Conservation (phyloP, 2,888 invertebrate genomes). For the Halocaridina rubra region DNA sequence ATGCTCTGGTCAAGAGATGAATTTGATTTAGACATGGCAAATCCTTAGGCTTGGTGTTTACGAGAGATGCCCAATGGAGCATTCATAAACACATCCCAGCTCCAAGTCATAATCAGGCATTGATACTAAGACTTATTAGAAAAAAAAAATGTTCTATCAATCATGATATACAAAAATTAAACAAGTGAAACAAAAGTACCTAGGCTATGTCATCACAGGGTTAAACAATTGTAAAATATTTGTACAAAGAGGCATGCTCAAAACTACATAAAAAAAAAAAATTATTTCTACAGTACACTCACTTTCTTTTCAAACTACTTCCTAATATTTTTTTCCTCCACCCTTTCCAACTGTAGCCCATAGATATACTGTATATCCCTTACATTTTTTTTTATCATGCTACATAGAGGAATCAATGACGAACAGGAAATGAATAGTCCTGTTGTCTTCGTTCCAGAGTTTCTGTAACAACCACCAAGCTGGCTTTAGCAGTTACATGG, state of each 20-base stretch:
- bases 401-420: no score
- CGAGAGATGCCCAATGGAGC: no score
- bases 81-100: not conserved
- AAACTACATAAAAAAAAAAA: not conserved
- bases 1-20: no score
- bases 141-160: not conserved
- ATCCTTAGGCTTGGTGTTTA: no score
- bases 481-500: no score
- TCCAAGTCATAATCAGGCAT: no score
- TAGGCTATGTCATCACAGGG: not conserved
- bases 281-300: not conserved
- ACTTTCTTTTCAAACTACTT: not conserved
- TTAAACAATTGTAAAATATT: not conserved
- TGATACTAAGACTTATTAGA: no score
- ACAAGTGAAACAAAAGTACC: not conserved
- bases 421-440: no score
- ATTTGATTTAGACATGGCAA: no score
- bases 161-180: not conserved
- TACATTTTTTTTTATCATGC: no score
- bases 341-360: not conserved
- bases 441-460: no score
- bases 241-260: not conserved
- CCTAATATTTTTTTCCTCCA: not conserved
- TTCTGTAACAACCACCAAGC: no score
- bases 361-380: not conserved